Percentiles rank a stretch among this genome's conserved stretches.
Conservation (phyloP, 2,888 invertebrate genomes). For the Mimas tiliae region DNA sequence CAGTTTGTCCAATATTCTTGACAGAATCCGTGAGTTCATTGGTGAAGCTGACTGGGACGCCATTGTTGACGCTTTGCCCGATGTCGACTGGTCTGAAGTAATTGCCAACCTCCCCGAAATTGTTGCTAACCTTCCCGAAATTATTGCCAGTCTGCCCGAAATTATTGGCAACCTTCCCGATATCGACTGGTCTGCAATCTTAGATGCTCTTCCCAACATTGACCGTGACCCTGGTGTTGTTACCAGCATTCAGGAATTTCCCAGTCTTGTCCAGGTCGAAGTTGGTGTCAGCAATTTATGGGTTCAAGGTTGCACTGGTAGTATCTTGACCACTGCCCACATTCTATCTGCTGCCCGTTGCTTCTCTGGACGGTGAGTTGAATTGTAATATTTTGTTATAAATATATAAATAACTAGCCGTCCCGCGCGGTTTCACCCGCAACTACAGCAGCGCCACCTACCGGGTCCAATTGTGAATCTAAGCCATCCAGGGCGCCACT, state of each 20-base stretch:
- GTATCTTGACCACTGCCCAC: conserved; percentile 38
- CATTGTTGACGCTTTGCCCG: neutral
- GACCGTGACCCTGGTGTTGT: conserved; percentile 31
- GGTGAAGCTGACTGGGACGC: neutral
- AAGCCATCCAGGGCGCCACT: too few relatives aligned
- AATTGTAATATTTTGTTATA: neutral
- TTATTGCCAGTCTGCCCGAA: neutral
- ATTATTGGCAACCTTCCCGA: conserved; percentile 32
- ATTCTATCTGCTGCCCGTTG: conserved; percentile 42
- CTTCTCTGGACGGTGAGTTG: conserved; percentile 40
- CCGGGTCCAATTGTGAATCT: too few relatives aligned
- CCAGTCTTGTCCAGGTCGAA: conserved; percentile 41
- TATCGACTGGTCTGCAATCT: conserved; percentile 33
- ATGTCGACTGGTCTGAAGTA: conserved; percentile 1
- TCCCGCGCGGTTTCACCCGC: too few relatives aligned
- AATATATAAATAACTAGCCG: too few relatives aligned
- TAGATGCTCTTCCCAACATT: neutral
- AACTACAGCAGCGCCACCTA: too few relatives aligned
- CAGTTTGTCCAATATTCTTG: neutral
- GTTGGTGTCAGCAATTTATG: conserved; percentile 29
- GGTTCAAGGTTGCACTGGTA: conserved; percentile 39
- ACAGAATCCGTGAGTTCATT: neutral
- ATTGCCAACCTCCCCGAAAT: neutral
- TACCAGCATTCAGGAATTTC: conserved; percentile 31
- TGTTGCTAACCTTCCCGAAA: neutral